Evolutionary conservation across 2,797 vertebrate species (phyloP), one percentile per base, ranked within the genome.

Genomic region (Pipistrellus pygmaeus): DNA sequence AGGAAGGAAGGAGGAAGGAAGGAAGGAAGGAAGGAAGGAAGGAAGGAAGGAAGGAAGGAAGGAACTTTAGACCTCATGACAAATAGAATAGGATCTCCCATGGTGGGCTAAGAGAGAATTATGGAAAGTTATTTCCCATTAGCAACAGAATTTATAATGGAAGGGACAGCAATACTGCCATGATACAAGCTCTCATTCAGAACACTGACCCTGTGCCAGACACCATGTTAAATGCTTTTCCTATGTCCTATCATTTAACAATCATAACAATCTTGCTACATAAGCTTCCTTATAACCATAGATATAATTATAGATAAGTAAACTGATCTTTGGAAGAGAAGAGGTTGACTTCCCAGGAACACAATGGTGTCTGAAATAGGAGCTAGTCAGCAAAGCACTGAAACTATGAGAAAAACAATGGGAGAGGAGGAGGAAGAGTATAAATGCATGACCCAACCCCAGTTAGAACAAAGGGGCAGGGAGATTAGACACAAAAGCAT

Each of bases 291-390:
- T 25, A 11, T 14, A 53, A 38, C 86, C 69, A 3, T 69, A 38
- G 38, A 38, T 38, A 38, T 38, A 38, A 38, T 38, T 38, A 83
- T 14, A 77, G 89, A 44, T 9, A 44, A 41, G 51, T 6, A 51
- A 84, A 68, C 77, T 82, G 62, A 76, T 38, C 6, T 51, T 84
- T 87, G 62, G 88, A 71, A 66, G 18, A 82, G 46, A 92, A 85
- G 44, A 73, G 23, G 35, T n/a, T 55, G 48, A 64, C 53, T 82
- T 82, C 53, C 69, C 78, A 48, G 32, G 32, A 46, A 25, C 18
- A n/a, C 38, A 32, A 15, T 2, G 5, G 25, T 46, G 12, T 44
- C 13, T 25, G 25, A 88, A 81, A 75, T 8, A 85, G 30, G 30
- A 66, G 66, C 41, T n/a, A 32, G 35, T 51, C 48, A 18, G 23